These are phyloP conservation scores for Hecatera dysodea DNA, from an alignment of 2,888 invertebrate genomes.

Conservation along the genomic window DNA sequence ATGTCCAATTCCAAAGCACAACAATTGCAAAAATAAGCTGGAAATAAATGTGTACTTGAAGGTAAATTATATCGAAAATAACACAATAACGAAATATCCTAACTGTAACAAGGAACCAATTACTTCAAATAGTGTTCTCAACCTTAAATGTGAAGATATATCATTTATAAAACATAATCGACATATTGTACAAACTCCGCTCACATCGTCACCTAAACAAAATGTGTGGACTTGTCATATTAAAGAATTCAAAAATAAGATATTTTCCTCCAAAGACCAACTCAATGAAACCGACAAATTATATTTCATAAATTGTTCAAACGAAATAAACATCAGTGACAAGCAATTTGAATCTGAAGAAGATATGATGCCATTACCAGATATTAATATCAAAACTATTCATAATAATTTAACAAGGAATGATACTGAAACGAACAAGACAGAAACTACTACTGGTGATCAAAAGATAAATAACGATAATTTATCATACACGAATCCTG, in stretches of 20 bases:
- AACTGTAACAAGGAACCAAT: constrained; percentile 26
- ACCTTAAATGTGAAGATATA: constrained; percentile 32
- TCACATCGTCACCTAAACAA: not conserved
- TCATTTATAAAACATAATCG: constrained; percentile 33
- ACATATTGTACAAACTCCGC: constrained; percentile 14
- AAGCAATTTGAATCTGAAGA: not conserved
- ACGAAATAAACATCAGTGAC: not conserved
- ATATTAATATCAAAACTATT: not conserved
- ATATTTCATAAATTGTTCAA: constrained; percentile 37
- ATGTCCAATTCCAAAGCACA: constrained; percentile 16
- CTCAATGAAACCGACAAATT: not conserved
- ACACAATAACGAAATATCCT: constrained; percentile 38
- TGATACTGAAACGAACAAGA: not conserved
- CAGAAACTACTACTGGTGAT: not conserved
- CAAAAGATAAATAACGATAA: not conserved
- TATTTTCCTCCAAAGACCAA: not conserved
- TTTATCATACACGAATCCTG: not conserved
- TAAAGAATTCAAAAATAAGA: not conserved
- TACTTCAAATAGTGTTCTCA: not conserved
- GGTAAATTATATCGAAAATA: constrained; percentile 37
- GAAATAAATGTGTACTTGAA: constrained; percentile 35
- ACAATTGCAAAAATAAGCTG: constrained; percentile 9
- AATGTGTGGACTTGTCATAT: constrained; percentile 27
- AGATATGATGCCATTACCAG: too few species aligned
- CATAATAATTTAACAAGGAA: not conserved